A percentile compares a stretch with the other conserved stretches of the same genome.
These are phyloP conservation scores for Anagyrus pseudococci DNA, from an alignment of 2,888 invertebrate genomes.

Conservation along the genomic window DNA sequence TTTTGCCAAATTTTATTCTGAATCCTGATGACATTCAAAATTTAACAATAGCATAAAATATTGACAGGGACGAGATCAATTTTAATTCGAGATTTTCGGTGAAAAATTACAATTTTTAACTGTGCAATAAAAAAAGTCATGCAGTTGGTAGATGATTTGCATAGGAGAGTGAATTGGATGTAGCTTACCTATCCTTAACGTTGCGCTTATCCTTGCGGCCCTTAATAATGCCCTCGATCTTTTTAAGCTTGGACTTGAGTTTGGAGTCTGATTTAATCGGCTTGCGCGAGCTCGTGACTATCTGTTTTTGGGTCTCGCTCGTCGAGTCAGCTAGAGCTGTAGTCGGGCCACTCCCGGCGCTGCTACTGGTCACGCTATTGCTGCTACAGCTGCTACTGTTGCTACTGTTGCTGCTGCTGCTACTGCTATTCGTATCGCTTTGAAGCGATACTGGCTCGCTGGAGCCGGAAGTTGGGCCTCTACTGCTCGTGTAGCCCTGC, in stretches of 20 bases:
- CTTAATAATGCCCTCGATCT: constrained; percentile 47
- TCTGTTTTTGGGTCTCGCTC: constrained; percentile 45
- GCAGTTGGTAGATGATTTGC: no score
- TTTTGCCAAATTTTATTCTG: no score
- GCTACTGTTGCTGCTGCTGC: constrained; percentile 9
- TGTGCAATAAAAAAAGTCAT: no score
- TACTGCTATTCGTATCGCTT: constrained; percentile 6
- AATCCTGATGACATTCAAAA: no score
- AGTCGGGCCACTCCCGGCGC: constrained; percentile 33
- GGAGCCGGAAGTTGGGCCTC: constrained; percentile 53
- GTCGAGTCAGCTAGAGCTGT: constrained; percentile 48
- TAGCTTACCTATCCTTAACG: constrained; percentile 48
- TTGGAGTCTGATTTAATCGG: constrained; percentile 44
- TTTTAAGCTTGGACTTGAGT: constrained; percentile 53
- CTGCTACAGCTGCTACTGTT: constrained; percentile 13
- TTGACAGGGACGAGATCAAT: no score
- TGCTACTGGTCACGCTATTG: constrained; percentile 4
- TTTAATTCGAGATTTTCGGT: no score
- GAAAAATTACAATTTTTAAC: no score
- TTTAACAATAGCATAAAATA: no score
- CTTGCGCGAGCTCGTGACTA: constrained; percentile 4
- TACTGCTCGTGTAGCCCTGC: constrained; percentile 58
- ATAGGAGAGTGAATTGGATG: no score
- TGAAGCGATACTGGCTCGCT: constrained; percentile 32
- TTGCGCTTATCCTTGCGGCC: constrained; percentile 54